Evolutionary conservation across 2,888 invertebrate genomes (phyloP).

Genomic region (Drosophila monieri): DNA sequence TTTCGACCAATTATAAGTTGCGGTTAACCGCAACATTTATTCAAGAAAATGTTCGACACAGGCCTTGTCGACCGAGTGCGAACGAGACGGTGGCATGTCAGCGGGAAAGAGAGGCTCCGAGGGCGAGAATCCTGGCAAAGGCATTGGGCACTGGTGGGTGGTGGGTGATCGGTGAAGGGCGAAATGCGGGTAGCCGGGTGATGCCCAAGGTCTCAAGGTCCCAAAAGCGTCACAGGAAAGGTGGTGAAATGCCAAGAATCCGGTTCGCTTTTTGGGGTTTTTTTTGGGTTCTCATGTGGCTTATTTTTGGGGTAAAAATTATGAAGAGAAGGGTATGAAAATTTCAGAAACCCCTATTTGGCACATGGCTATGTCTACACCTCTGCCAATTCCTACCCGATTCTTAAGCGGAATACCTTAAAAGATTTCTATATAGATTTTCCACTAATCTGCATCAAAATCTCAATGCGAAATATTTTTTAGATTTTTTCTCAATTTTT

Average conservation of each 20-base stretch:
- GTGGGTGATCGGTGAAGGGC: conserved; percentile 15
- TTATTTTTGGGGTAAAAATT: neutral
- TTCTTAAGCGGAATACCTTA: too few species aligned
- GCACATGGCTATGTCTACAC: too few species aligned
- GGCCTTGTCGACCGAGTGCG: conserved; percentile 49
- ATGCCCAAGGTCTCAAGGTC: conserved; percentile 14
- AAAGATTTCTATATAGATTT: too few species aligned
- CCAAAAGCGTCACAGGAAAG: neutral
- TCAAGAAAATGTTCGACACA: conserved; percentile 79
- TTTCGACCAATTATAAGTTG: conserved; percentile 84
- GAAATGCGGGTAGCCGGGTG: neutral
- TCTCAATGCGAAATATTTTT: too few species aligned
- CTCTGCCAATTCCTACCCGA: too few species aligned
- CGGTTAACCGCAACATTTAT: conserved; percentile 84
- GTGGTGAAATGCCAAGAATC: conserved; percentile 42
- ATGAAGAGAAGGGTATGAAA: neutral
- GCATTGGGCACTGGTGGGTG: conserved; percentile 24
- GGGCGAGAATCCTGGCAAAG: conserved; percentile 19
- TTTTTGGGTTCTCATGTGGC: conserved; percentile 3
- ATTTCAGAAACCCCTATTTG: too few species aligned
- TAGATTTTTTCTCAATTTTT: too few species aligned
- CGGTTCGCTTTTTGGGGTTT: conserved; percentile 14
- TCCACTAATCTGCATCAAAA: too few species aligned
- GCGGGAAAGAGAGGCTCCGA: conserved; percentile 14
- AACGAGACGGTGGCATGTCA: conserved; percentile 44